Base-by-base conservation (phyloP, 2,888 invertebrate genomes). In the Rhyacophila evoluta region DNA sequence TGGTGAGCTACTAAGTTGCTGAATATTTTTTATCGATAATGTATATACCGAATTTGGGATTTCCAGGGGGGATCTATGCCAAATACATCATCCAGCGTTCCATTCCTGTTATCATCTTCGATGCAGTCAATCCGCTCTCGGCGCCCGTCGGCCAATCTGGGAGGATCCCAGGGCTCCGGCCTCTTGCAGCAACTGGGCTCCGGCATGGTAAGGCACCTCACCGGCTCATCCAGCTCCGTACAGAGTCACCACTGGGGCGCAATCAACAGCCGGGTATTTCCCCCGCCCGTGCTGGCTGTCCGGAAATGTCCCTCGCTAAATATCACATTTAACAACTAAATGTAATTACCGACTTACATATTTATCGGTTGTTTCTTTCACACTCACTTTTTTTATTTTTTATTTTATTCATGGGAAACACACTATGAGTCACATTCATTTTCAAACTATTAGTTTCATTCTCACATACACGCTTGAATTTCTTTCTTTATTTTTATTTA, bases 121-220 rank as follows among this genome's bases (percentile, higher is more conserved):
- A 94, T 94, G 91, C 93, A 92, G 89, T 93, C 93, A 85, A 92
- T 94, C 87, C 88, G 93, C 82, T 94, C 95, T 82, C 92, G 95
- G 77, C 92, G 95, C 76, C 92, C 92, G 73, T 93, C 95, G 85
- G 89, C 94, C 85, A 93, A 93, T 85, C 88, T 94, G 83, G 93
- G 94, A 85, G 91, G 92, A 84, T 93, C 93, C 75, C 93, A 92
- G 85, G 94, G 94, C 84, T 92, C 94, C 82, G 94, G 95, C 83
- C 89, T 97, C 81, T 89, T 97, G 83, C 96, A 97, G 86, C 96
- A 97, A 88, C 91, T 97, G 87, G 95, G 96, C 92, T 94, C 94
- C 89, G 96, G 96, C 92, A 94, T 97, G 95, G 97, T 97, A 95
- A 96, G 96, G 92, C 94, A 93, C 89, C 91, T 93, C 87, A 92